A percentile compares a stretch with the other conserved stretches of the same genome.
Conservation (phyloP, 2,888 invertebrate species). For the Coleophora flavipennella region DNA sequence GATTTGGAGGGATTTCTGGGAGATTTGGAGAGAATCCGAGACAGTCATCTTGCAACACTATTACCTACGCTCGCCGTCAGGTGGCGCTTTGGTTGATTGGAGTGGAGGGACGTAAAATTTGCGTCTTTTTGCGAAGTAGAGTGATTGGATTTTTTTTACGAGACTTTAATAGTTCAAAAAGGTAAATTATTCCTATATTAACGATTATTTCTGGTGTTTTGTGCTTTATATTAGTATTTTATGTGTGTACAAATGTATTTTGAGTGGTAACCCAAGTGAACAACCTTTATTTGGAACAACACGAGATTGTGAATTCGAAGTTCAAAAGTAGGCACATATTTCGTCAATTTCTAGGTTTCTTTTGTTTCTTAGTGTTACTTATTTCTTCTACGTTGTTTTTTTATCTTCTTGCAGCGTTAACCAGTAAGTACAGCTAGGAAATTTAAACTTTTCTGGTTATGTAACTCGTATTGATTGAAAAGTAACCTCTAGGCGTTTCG, state of each 20-base stretch:
- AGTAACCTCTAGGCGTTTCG: slow-evolving; percentile 6
- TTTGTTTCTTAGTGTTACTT: not conserved
- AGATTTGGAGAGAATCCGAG: too few species aligned
- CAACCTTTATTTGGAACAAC: slow-evolving; percentile 6
- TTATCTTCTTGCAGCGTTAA: too few species aligned
- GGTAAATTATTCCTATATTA: slow-evolving; percentile 19
- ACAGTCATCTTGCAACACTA: too few species aligned
- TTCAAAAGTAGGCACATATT: slow-evolving; percentile 13
- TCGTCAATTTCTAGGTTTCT: not conserved
- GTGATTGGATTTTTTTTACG: slow-evolving; percentile 25
- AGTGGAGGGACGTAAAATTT: slow-evolving; percentile 15
- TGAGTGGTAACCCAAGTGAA: slow-evolving; percentile 9
- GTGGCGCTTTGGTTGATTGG: slow-evolving; percentile 25
- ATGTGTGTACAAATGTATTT: not conserved
- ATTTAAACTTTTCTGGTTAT: slow-evolving; percentile 4
- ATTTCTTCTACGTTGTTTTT: too few species aligned
- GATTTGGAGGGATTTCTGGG: too few species aligned
- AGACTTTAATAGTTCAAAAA: slow-evolving; percentile 21
- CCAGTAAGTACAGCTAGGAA: not conserved
- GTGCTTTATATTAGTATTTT: slow-evolving; percentile 7
- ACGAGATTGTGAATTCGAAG: slow-evolving; percentile 13
- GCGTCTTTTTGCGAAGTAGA: slow-evolving; percentile 23
- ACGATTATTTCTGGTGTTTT: slow-evolving; percentile 6
- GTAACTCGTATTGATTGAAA: slow-evolving; percentile 11
- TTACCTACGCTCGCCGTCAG: slow-evolving; percentile 13